Evolutionary conservation across 2,113 vertebrate species (phyloP), one percentile per base, ranked within the genome.

Genomic region (Pygathrix nemaeus): DNA sequence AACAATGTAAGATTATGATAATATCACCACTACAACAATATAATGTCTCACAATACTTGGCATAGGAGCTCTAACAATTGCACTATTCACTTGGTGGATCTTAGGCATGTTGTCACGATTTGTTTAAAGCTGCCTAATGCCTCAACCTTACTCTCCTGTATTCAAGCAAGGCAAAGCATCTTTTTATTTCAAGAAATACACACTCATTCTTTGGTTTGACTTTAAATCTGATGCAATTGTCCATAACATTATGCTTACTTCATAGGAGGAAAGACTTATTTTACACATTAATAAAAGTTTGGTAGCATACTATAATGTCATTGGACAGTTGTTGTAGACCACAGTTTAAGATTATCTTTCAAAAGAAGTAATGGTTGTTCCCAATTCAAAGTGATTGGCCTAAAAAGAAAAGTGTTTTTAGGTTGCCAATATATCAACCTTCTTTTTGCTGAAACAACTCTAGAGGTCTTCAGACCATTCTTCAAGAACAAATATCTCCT

Each of bases 271-370:
- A 93, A 32, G 1, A 2, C 81, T 21, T 81, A 66, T 70, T 86
- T 97, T 83, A 72, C 6, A 79, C 30, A 55, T 52, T 78, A 40
- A 73, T 73, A 43, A 90, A 83, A 95, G n/a, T n/a, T 90, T 86
- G 18, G 6, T 20, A 66, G 38, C 35, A 21, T 91, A 55, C 20
- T 8, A 70, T 6, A 0, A 94, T 90, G 10, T 11, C 48, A 61
- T 75, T n/a, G 4, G 3, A 13, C 70, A 35, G 21, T 38, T 93
- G 3, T 38, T 72, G 3, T 92, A 45, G 17, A 30, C 27, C 45
- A 93, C 8, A 55, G 14, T 76, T 94, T 45, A 75, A 76, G 16
- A 4, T 92, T 7, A 6, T 68, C 30, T 92, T 92, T 88, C 43
- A 70, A 89, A 84, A 40, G 17, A 38, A 80, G 8, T 81, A 85